Conservation (phyloP, 2,888 invertebrate species). For the Nemapogon koenigi region DNA sequence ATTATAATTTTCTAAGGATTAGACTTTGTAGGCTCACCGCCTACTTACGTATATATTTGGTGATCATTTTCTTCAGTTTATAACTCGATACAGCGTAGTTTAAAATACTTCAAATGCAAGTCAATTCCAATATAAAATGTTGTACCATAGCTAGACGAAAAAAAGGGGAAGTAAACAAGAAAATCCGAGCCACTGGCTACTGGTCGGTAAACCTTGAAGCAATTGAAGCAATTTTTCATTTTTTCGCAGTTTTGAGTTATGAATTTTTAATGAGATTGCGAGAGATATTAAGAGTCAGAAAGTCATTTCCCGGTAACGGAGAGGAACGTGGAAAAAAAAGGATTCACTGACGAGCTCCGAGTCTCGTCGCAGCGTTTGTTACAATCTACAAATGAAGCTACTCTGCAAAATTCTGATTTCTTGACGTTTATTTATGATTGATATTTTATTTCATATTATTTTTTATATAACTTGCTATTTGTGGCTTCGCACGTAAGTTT, state of each 20-base stretch:
- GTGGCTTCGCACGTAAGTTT: too few species aligned
- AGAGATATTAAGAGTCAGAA: slow-evolving; percentile 66
- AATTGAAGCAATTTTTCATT: slow-evolving; percentile 53
- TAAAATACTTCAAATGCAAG: neutral
- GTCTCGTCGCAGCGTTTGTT: slow-evolving; percentile 46
- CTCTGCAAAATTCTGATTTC: slow-evolving; percentile 4
- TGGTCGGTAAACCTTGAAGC: slow-evolving; percentile 24
- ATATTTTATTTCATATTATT: too few species aligned
- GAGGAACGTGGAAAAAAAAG: slow-evolving; percentile 46
- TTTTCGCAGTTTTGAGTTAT: slow-evolving; percentile 65
- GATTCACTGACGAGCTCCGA: slow-evolving; percentile 25
- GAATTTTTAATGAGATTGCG: slow-evolving; percentile 70
- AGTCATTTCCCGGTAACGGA: slow-evolving; percentile 64
- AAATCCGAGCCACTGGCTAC: neutral
- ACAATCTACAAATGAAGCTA: slow-evolving; percentile 17
- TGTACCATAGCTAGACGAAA: too few species aligned
- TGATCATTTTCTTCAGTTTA: neutral
- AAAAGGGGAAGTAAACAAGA: neutral
- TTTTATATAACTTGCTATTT: too few species aligned
- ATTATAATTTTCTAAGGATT: too few species aligned
- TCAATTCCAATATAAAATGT: neutral
- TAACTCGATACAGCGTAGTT: neutral
- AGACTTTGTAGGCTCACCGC: too few species aligned
- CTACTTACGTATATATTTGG: too few species aligned
- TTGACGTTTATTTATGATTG: too few species aligned